A percentile compares a stretch with the other conserved stretches of the same genome.
These are phyloP conservation scores for Mesorhabditis spiculigera DNA, from an alignment of 2,888 invertebrate species.

Conservation along the genomic window DNA sequence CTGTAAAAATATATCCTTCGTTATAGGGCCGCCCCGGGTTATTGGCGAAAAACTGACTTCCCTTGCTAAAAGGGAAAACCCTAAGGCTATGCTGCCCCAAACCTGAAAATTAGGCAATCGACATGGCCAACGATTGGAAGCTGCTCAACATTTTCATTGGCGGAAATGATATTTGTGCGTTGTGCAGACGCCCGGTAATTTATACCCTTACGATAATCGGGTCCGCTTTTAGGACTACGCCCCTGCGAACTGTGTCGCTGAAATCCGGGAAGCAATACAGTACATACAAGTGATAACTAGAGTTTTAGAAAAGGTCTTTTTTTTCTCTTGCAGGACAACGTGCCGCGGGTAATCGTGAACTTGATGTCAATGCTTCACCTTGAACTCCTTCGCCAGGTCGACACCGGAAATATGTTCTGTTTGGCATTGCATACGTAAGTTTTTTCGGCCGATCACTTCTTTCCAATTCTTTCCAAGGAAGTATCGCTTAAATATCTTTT, in stretches of 20 bases:
- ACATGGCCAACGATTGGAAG: constrained; percentile 46
- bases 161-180: constrained; percentile 42
- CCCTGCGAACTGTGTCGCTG: constrained; percentile 24
- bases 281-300: background rate
- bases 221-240: constrained; percentile 21
- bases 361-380: constrained; percentile 37
- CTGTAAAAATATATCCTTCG: too few relatives aligned
- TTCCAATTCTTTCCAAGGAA: background rate
- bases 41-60: too few relatives aligned
- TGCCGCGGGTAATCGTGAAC: constrained; percentile 39
- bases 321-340: constrained; percentile 30
- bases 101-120: constrained; percentile 15
- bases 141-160: constrained; percentile 49
- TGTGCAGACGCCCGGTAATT: constrained; percentile 32
- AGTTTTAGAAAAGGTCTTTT: too few relatives aligned
- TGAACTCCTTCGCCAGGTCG: constrained; percentile 34
- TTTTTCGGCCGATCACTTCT: background rate
- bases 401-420: constrained; percentile 33
- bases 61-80: too few relatives aligned
- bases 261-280: constrained; percentile 36
- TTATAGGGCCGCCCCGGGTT: too few relatives aligned
- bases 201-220: constrained; percentile 2
- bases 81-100: too few relatives aligned
- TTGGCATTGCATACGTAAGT: constrained; percentile 25
- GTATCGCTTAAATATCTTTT: constrained; percentile 7